Evolutionary conservation across 2,888 invertebrate species (phyloP), one percentile per base, ranked within the genome.

Genomic region (Masnerella sp.): DNA sequence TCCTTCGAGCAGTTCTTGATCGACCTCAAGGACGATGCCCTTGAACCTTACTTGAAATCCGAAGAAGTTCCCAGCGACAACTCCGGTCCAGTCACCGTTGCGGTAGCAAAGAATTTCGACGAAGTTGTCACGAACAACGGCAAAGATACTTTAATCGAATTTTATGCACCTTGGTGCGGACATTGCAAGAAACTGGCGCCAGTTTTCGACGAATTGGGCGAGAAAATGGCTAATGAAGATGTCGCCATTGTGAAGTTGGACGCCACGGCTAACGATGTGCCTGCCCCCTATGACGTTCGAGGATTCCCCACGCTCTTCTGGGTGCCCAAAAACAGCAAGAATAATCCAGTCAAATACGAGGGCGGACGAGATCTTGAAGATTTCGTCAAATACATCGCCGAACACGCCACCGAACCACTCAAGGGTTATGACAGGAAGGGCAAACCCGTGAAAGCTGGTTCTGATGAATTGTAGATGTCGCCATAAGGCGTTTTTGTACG

Each of bases 121-220:
- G 95, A 98, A 61, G 90, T 98, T 62, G 96, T 99, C 0, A 93
- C 92, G 1, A 94, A 99, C 85, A 94, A 95, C 80, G 94, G 91
- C 25, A 94, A 96, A 85, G 99, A 99, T 87, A 96, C 96, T 1
- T 90, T 99, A 38, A 91, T 99, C 79, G 99, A 99, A 89, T 99
- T 99, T 90, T 99, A 99, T 88, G 99, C 99, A 28, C 98, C 98
- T 0, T 99, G 98, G 98, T 98, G 97, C 88, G 98, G 99, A 78
- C 99, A 99, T 86, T 99, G 99, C 90, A 99, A 99, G 89, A 95
- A 95, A 88, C 90, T 99, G 45, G 91, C 96, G 1, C 99, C 99
- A 14, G 90, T 96, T 58, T 99, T 91, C 88, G 98, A 98, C 69
- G 98, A 99, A 88, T 90, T 99, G 25, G 99, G 95, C 32, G 93